Conservation (phyloP, 2,113 vertebrate genomes). For the Arizona elegans region DNA sequence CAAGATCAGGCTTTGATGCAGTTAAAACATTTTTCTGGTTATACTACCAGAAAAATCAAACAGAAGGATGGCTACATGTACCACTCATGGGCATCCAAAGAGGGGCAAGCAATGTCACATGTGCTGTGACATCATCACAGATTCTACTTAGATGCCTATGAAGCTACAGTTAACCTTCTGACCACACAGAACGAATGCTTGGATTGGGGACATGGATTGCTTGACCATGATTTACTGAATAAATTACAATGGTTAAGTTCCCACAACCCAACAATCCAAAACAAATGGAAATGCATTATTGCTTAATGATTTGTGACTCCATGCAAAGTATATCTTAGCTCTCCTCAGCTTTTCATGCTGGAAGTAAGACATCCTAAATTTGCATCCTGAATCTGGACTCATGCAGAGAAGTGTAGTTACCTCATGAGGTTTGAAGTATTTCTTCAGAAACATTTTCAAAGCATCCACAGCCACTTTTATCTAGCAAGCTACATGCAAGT, state of each 20-base stretch:
- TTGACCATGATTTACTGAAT: neutral
- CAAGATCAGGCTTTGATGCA: neutral
- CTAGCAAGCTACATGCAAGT: neutral
- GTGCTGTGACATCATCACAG: neutral
- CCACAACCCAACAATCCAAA: neutral
- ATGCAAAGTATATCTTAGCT: neutral
- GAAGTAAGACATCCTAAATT: neutral
- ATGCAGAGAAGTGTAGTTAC: neutral
- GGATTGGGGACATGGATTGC: neutral
- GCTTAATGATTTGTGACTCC: neutral
- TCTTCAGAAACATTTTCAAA: neutral
- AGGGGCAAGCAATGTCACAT: neutral
- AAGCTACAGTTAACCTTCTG: neutral
- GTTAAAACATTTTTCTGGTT: neutral
- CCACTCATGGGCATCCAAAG: neutral
- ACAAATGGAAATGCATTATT: neutral
- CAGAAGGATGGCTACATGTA: neutral
- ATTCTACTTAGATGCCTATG: neutral
- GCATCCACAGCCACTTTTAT: neutral
- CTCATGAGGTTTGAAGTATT: neutral
- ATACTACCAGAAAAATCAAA: neutral
- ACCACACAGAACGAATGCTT: neutral
- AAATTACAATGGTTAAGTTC: neutral
- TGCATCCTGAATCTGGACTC: neutral
- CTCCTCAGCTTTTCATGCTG: neutral